These are phyloP conservation scores for Macropus fuliginosus DNA, from an alignment of 2,797 vertebrate species.

Conservation along the genomic window DNA sequence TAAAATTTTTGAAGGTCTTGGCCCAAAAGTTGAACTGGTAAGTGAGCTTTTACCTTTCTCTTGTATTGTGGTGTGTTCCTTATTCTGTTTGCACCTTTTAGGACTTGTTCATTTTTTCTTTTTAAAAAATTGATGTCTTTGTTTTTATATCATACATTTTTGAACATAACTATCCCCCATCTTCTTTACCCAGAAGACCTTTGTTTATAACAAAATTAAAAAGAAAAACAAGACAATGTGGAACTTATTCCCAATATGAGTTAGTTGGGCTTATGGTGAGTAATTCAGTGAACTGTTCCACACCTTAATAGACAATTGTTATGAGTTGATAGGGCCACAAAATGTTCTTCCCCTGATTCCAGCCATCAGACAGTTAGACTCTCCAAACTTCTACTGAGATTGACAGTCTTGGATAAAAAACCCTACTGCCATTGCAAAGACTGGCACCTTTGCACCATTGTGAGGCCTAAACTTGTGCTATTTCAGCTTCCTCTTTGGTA, in stretches of 20 bases:
- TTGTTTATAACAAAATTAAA: neutral
- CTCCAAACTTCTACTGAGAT: neutral
- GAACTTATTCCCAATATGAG: neutral
- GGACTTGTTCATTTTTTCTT: neutral
- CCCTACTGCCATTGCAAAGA: neutral
- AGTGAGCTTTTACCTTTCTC: constrained; percentile 73
- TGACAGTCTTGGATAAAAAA: neutral
- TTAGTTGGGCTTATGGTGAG: neutral
- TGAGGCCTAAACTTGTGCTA: neutral
- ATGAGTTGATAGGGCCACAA: neutral
- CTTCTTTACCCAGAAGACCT: neutral
- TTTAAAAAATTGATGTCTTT: neutral
- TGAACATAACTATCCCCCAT: neutral
- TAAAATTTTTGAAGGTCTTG: constrained; percentile 98
- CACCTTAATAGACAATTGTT: neutral
- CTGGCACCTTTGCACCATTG: neutral
- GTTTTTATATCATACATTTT: neutral
- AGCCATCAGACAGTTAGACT: neutral
- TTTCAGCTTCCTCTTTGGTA: neutral
- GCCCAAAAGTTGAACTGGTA: constrained; percentile 98
- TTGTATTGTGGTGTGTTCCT: neutral
- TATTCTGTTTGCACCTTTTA: neutral
- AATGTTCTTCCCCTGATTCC: neutral
- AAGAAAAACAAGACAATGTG: neutral
- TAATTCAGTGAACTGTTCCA: neutral